phyloP scores from a whole-genome alignment of 2,888 invertebrate species.

The Flexamia atlantica region DNA sequence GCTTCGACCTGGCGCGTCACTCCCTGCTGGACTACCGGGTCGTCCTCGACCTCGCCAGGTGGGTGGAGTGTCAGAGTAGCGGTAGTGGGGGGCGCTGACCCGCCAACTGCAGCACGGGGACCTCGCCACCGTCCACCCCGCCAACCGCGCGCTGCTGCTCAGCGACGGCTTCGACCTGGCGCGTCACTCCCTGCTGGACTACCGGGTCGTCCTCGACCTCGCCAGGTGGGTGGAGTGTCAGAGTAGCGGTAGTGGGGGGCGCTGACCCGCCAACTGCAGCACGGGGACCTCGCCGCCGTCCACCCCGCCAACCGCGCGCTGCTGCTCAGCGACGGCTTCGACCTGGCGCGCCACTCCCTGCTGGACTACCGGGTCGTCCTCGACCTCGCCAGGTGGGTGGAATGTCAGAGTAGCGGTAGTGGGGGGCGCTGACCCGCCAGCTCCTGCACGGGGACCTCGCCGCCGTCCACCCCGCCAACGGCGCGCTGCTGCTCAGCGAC shows the following conservation, averaged over 20 bases:
- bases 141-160: constrained; percentile 84
- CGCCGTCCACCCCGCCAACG: constrained; percentile 79
- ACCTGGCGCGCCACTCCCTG: constrained; percentile 79
- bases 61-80: too few species aligned
- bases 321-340: constrained; percentile 85
- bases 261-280: constrained; percentile 75
- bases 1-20: constrained; percentile 81
- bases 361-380: constrained; percentile 81
- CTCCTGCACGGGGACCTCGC: constrained; percentile 73
- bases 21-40: constrained; percentile 79
- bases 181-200: constrained; percentile 78
- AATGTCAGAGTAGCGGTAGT: too few species aligned
- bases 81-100: constrained; percentile 78
- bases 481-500: constrained; percentile 86
- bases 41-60: constrained; percentile 81
- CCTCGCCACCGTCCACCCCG: constrained; percentile 76
- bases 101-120: constrained; percentile 73
- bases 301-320: constrained; percentile 82
- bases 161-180: constrained; percentile 85
- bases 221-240: too few species aligned
- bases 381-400: constrained; percentile 79
- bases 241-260: too few species aligned
- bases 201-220: constrained; percentile 80
- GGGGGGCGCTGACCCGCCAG: constrained; percentile 77
- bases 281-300: constrained; percentile 74